phyloP scores from a whole-genome alignment of 1,140 invertebrate species.

The Cepaea nemoralis region DNA sequence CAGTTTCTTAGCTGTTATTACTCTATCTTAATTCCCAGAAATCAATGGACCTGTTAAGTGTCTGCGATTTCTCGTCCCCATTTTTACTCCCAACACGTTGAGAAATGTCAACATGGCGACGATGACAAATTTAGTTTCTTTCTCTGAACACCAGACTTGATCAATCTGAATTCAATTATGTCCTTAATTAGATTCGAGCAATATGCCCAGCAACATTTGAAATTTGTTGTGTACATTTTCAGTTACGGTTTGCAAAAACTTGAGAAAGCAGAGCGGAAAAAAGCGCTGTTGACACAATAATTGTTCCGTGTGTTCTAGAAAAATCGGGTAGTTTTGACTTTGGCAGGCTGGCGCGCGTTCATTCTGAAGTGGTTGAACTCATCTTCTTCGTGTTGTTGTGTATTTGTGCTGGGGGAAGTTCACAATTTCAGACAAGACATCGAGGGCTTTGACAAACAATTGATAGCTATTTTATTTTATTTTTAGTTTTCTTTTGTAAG shows the following conservation, averaged over 20 bases:
- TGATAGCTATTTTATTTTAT: too few species aligned
- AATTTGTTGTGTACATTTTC: neutral
- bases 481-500: too few species aligned
- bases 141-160: neutral
- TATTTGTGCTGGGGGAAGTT: too few species aligned
- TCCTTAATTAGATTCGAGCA: neutral
- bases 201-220: neutral
- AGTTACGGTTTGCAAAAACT: neutral
- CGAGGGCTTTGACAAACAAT: too few species aligned
- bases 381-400: too few species aligned
- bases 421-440: too few species aligned
- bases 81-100: neutral
- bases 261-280: neutral
- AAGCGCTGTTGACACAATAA: neutral
- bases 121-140: neutral
- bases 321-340: neutral
- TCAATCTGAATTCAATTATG: constrained; percentile 8
- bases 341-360: neutral
- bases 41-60: constrained; percentile 10
- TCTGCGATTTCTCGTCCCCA: neutral
- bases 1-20: neutral
- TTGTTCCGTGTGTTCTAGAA: neutral
- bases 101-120: neutral
- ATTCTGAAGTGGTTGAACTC: neutral
- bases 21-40: neutral